A percentile compares a stretch with the other conserved stretches of the same genome.
phyloP scores from a whole-genome alignment of 2,113 vertebrate genomes.

The Cyprinus carpio region DNA sequence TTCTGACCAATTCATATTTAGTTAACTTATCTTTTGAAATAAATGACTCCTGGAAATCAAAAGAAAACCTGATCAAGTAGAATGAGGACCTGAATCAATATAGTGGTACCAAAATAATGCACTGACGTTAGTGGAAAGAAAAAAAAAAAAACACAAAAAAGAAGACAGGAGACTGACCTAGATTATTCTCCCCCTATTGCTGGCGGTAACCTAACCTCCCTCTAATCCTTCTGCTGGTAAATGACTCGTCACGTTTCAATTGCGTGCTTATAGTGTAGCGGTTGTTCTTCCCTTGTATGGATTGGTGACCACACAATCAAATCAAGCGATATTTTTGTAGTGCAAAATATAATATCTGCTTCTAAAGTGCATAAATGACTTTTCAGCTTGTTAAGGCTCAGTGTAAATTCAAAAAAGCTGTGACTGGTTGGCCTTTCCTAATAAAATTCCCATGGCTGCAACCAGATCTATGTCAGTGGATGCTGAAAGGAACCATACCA shows the following conservation, averaged over 20 bases:
- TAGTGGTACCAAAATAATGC: conserved; percentile 26
- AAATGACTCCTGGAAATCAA: not conserved
- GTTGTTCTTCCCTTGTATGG: not conserved
- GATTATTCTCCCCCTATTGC: conserved; percentile 43
- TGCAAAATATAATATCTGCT: not conserved
- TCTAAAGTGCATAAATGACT: not conserved
- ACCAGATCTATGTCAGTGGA: not conserved
- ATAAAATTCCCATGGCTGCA: not conserved
- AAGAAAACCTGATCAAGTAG: not conserved
- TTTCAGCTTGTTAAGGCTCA: too few species aligned
- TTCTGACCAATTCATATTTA: too few species aligned
- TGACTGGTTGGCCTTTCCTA: not conserved
- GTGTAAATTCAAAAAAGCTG: not conserved
- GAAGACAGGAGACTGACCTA: conserved; percentile 52
- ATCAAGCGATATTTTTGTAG: not conserved
- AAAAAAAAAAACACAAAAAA: conserved; percentile 3
- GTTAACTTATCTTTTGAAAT: not conserved
- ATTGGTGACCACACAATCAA: not conserved
- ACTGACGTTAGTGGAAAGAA: conserved; percentile 45
- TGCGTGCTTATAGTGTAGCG: conserved; percentile 41
- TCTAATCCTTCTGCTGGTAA: conserved; percentile 51
- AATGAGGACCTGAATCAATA: not conserved
- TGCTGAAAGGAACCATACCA: conserved; percentile 64
- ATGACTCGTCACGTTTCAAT: conserved; percentile 48
- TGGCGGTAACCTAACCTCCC: conserved; percentile 57